A percentile compares a stretch with the other conserved stretches of the same genome.
Evolutionary conservation across 2,113 vertebrate species (phyloP).

Genomic region (Mastomys coucha): DNA sequence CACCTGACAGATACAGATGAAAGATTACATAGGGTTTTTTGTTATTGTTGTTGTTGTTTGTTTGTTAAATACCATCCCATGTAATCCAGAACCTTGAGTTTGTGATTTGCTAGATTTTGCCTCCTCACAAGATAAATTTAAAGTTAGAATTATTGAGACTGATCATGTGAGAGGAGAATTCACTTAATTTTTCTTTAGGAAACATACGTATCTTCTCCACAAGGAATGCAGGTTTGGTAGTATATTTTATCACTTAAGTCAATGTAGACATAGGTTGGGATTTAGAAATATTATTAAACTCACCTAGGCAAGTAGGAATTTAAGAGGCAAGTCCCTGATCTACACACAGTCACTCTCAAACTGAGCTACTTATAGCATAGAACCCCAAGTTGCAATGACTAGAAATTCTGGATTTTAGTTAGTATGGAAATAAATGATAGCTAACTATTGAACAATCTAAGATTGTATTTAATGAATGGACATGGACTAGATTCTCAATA

Average conservation of each 20-base stretch:
- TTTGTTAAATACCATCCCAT: not conserved
- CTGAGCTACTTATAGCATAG: not conserved
- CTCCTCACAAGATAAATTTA: not conserved
- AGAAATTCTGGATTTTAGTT: not conserved
- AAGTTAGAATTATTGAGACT: conserved; percentile 16
- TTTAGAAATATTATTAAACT: not conserved
- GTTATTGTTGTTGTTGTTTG: not conserved
- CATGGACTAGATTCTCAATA: not conserved
- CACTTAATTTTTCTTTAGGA: not conserved
- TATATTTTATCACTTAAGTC: not conserved
- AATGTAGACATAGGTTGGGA: not conserved
- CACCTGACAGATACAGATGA: not conserved
- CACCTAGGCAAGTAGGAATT: not conserved
- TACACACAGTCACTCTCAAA: not conserved
- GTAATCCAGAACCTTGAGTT: not conserved
- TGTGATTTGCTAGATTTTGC: not conserved
- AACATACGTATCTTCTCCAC: not conserved
- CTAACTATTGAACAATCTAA: not conserved
- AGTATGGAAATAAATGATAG: not conserved
- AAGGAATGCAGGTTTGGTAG: not conserved
- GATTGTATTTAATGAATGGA: not conserved
- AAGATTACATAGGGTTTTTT: not conserved
- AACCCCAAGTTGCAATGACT: not conserved
- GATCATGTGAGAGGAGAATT: not conserved
- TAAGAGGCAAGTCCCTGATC: not conserved